These are phyloP conservation scores for Papilio gigon DNA, from an alignment of 2,888 invertebrate genomes.

Conservation along the genomic window DNA sequence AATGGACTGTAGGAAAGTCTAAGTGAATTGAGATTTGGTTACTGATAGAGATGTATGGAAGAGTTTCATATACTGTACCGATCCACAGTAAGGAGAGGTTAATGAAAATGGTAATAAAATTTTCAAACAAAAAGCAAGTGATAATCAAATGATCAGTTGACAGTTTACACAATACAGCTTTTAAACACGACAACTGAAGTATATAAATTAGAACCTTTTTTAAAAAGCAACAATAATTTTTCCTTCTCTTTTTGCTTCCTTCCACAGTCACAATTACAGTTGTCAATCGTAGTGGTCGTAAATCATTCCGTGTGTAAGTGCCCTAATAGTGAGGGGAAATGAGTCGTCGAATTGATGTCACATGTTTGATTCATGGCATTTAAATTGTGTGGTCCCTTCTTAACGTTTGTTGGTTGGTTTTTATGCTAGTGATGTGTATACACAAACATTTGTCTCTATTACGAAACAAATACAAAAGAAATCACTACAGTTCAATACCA, in stretches of 20 bases:
- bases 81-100: too few relatives aligned
- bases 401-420: neutral
- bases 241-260: neutral
- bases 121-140: too few relatives aligned
- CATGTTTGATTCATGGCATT: conserved; percentile 14
- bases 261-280: neutral
- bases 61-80: too few relatives aligned
- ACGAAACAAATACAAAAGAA: too few relatives aligned
- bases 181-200: too few relatives aligned
- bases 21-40: too few relatives aligned
- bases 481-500: too few relatives aligned
- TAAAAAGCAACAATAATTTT: neutral
- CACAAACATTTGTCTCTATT: neutral
- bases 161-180: too few relatives aligned
- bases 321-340: conserved; percentile 8
- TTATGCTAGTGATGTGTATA: neutral
- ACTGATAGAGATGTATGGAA: too few relatives aligned
- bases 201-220: neutral
- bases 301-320: conserved; percentile 8
- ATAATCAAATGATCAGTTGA: too few relatives aligned
- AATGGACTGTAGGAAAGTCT: too few relatives aligned
- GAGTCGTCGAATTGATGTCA: conserved; percentile 5
- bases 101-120: too few relatives aligned
- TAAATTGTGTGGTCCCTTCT: conserved; percentile 2
- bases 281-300: neutral